Evolutionary conservation across 2,113 vertebrate species (phyloP).

Genomic region (Chrysochloris asiatica): DNA sequence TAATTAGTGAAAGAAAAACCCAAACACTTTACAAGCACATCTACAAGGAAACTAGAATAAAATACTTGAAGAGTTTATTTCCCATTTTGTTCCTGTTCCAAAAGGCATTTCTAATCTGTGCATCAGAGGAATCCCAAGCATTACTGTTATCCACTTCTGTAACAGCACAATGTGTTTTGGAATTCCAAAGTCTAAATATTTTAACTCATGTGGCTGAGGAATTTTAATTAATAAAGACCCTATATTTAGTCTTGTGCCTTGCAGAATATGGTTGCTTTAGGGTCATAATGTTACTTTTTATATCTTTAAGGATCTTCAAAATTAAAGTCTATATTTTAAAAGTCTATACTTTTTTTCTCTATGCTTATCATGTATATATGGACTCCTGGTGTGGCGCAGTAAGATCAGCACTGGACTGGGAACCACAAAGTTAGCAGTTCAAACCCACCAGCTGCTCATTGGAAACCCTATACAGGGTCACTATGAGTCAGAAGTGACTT

Average conservation of each 20-base stretch:
- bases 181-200: slow-evolving; percentile 30
- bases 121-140: not conserved
- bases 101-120: slow-evolving; percentile 35
- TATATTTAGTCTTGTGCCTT: not conserved
- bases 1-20: slow-evolving; percentile 39
- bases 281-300: not conserved
- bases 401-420: too few species aligned
- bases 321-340: slow-evolving; percentile 16
- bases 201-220: not conserved
- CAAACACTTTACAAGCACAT: not conserved
- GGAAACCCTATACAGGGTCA: too few species aligned
- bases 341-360: not conserved
- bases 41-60: not conserved
- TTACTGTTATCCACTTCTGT: not conserved
- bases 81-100: not conserved
- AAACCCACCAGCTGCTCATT: too few species aligned
- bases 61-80: slow-evolving; percentile 21
- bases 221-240: not conserved
- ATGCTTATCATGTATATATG: not conserved
- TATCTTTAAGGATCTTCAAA: slow-evolving; percentile 7
- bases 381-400: too few species aligned
- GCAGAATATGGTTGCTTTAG: slow-evolving; percentile 2
- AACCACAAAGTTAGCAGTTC: too few species aligned
- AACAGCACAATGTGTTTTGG: not conserved
- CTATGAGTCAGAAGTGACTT: too few species aligned